Base-by-base conservation (phyloP, 1,140 invertebrate species). In the Drosophila funebris region DNA sequence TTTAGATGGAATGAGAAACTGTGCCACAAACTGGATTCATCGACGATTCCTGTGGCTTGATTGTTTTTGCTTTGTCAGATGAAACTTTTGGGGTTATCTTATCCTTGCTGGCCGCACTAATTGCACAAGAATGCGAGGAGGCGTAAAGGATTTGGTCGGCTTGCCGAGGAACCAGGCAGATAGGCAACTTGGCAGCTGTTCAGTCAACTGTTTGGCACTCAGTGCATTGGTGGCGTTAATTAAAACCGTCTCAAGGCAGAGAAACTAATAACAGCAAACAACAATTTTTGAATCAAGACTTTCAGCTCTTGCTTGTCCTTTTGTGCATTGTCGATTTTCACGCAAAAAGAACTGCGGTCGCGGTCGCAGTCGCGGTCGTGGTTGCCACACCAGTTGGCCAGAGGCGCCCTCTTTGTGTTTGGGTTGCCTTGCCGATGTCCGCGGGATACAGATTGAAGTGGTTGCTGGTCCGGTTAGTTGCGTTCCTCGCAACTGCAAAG, bases 251-350 rank as follows among this genome's bases (percentile, higher is more conserved):
- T 66, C 69, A 66, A 67, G 43, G 33, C 62, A 44, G 24, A 33
- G 69, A 72, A 72, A 72, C 69, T 72, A 72, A 72, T 72, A 72
- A 72, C 62, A 50, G 53, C 62, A 67, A 72, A 67, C 69, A 72
- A 72, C 62, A 36, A 58, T 66, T 66, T 66, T 72, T 50, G 53
- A 67, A 58, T 72, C 69, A 72, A 57, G 62, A 66, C 61, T 72
- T 71, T 70, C 41, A 11, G 33, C 52, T 64, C 52, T 41, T 31
- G 52, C 29, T 31, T 48, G 31, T 66, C 18, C 61, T 39, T 46
- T 22, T 71, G 50, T 43, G 58, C 20, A 54, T 44, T 46, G 60
- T 36, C 60, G 58, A 69, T 52, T 33, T 52, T 41, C 29, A 36
- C 41, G 14, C 43, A 67, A 39, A 58, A 67, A 57, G 37, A 61